A percentile compares a stretch with the other conserved stretches of the same genome.
These are phyloP conservation scores for Meteorus colon DNA, from an alignment of 2,888 invertebrate genomes.

Conservation along the genomic window DNA sequence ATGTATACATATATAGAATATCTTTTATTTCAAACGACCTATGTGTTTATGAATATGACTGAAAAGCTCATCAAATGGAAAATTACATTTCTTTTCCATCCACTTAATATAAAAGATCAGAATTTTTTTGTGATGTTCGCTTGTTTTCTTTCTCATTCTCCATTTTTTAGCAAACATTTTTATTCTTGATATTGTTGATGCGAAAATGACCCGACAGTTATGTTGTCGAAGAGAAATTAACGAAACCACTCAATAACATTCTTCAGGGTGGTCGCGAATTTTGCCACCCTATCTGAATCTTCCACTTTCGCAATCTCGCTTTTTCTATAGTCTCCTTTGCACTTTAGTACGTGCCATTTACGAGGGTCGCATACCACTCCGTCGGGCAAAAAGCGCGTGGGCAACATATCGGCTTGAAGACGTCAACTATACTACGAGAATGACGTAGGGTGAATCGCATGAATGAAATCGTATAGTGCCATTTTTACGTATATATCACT, in stretches of 20 bases:
- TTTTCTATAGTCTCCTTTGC: neutral
- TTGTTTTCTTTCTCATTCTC: neutral
- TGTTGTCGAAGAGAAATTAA: neutral
- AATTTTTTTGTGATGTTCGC: neutral
- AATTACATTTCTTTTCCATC: too few species aligned
- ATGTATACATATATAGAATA: too few species aligned
- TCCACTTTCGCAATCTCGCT: neutral
- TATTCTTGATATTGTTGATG: neutral
- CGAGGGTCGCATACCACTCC: constrained; percentile 58
- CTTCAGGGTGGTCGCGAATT: neutral
- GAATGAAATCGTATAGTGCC: constrained; percentile 54
- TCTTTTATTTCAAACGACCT: too few species aligned
- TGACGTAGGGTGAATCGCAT: constrained; percentile 42
- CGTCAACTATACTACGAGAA: constrained; percentile 10
- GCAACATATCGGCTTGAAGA: constrained; percentile 32
- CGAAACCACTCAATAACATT: neutral
- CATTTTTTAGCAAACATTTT: neutral
- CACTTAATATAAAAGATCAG: too few species aligned
- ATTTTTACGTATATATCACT: constrained; percentile 24
- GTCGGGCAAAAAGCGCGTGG: constrained; percentile 36
- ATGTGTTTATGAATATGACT: too few species aligned
- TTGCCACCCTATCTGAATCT: neutral
- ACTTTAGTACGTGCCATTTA: constrained; percentile 48
- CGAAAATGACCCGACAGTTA: neutral
- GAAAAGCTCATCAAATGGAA: too few species aligned